Percentiles rank a stretch among this genome's conserved stretches.
Evolutionary conservation across 2,113 vertebrate genomes (phyloP).

Genomic region (Telmatochromis sp.): DNA sequence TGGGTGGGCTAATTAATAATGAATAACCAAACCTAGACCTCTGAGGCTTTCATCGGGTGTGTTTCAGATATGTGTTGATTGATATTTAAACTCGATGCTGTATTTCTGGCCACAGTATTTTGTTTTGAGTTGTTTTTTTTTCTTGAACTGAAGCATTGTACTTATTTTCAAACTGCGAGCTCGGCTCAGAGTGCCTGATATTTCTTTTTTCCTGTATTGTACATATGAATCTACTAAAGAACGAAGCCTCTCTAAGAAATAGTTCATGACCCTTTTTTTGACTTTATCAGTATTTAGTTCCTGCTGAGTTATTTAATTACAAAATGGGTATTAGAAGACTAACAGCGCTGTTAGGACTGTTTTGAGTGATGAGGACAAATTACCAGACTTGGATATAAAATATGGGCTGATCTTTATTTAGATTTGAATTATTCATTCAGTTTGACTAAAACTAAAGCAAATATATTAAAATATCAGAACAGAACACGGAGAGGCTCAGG

Average conservation of each 20-base stretch:
- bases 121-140: neutral
- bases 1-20: conserved; percentile 19
- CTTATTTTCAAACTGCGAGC: conserved; percentile 59
- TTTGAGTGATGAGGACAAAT: neutral
- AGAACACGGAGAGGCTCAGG: neutral
- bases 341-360: neutral
- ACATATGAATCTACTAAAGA: conserved; percentile 64
- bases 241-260: conserved; percentile 35
- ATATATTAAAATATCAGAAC: neutral
- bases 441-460: neutral
- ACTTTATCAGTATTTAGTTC: neutral
- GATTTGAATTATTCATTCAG: neutral
- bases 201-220: conserved; percentile 60
- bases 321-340: neutral
- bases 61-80: conserved; percentile 46
- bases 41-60: conserved; percentile 12
- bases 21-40: conserved; percentile 48
- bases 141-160: conserved; percentile 53
- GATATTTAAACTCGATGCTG: conserved; percentile 59
- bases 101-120: conserved; percentile 52
- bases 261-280: neutral
- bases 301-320: neutral
- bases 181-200: conserved; percentile 75
- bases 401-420: neutral
- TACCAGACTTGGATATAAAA: neutral